Conservation (phyloP, 2,797 vertebrate species). For the Cynodonichthys magdalenae region DNA sequence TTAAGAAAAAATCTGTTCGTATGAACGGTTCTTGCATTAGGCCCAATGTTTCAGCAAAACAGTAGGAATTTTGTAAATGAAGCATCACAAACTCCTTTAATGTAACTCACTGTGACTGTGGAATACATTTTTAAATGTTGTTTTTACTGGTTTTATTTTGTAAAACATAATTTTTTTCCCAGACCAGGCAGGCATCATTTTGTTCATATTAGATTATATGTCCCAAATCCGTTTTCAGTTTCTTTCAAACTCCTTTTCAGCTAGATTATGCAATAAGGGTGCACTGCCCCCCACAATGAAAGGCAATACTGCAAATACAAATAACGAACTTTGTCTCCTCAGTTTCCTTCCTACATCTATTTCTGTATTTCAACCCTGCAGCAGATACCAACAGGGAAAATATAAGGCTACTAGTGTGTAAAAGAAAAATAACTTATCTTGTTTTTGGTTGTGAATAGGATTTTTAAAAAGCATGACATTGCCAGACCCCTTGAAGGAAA, state of each 20-base stretch:
- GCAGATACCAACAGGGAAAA: not conserved
- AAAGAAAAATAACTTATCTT: too few relatives aligned
- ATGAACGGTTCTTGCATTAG: too few relatives aligned
- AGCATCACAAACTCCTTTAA: too few relatives aligned
- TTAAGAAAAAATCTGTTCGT: too few relatives aligned
- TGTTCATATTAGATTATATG: not conserved
- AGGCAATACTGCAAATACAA: slow-evolving; percentile 9
- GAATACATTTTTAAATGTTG: too few relatives aligned
- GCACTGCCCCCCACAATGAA: slow-evolving; percentile 9
- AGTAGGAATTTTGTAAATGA: too few relatives aligned
- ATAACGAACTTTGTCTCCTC: slow-evolving; percentile 32
- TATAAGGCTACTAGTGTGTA: too few relatives aligned
- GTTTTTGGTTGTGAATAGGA: too few relatives aligned
- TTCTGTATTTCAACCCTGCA: not conserved
- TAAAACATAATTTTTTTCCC: not conserved
- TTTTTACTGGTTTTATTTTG: too few relatives aligned
- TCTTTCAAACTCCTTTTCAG: not conserved
- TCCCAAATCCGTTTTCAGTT: not conserved
- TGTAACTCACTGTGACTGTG: not conserved
- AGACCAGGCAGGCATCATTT: not conserved
- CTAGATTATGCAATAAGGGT: slow-evolving; percentile 6
- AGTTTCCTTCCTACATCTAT: not conserved
- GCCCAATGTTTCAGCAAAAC: too few relatives aligned
- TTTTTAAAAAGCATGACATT: too few relatives aligned
- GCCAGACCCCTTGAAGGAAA: too few relatives aligned